Base-by-base conservation (phyloP, 2,797 vertebrate genomes). In the Nothura maculosa region DNA sequence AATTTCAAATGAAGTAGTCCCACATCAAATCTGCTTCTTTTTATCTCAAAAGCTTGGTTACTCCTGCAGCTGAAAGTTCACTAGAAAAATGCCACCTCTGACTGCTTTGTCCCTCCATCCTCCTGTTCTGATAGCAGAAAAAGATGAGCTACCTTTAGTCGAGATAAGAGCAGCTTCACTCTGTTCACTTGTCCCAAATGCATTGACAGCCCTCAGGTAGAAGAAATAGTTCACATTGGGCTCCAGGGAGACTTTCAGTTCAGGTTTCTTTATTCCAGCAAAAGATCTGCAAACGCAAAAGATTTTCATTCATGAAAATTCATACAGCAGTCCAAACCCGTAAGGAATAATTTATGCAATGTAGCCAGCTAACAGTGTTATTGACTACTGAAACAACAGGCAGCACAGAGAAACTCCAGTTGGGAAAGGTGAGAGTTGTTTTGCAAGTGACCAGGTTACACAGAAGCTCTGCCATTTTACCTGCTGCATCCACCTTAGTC, bases 221-320 rank as follows among this genome's bases (percentile, higher is more conserved):
- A 99, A 99, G 94, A 99, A 98, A 94, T 99, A 99, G 94, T 99
- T 99, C 91, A 99, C 98, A 77, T 98, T 98, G 85, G 99, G 98
- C 91, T 99, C 99, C 93, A 99, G 98, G 64, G 98, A 96, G 87
- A 99, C 98, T 90, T 96, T 98, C 94, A 99, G 97, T 93, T 99
- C 98, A 68, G 97, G 97, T 89, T 94, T 97, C 97, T 94, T 98
- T 95, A 99, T 99, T 74, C 98, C 99, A 93, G 99, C 97, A 38
- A 99, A 98, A 84, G 98, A 99, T 96, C 99, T 99, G 96, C 81
- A 96, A 95, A 86, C 93, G 45, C 85, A 43, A 47, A 90, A 95
- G 75, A 85, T 85, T 83, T 94, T 92, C 50, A 77, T 78, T 69
- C 7, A 30, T 83, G 30, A 90, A 79, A 64, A 93, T 3, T 3